A percentile compares a stretch with the other conserved stretches of the same genome.
phyloP scores from a whole-genome alignment of 2,797 vertebrate genomes.

The Gephyroberyx darwinii region DNA sequence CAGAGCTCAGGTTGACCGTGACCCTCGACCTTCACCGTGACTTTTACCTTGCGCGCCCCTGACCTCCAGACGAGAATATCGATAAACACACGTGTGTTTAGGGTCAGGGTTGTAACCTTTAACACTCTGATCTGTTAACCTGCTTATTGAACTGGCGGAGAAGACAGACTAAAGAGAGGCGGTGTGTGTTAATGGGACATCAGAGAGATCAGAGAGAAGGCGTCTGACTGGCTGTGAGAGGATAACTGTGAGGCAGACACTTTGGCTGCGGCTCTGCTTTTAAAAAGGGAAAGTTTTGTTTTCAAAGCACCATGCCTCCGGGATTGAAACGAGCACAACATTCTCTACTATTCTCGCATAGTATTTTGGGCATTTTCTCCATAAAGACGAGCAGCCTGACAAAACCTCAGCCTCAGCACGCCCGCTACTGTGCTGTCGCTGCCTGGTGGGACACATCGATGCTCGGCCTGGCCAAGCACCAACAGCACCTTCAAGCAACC shows the following conservation, averaged over 20 bases:
- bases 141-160: slow-evolving; percentile 7
- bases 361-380: slow-evolving; percentile 29
- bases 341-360: slow-evolving; percentile 49
- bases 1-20: slow-evolving; percentile 18
- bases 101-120: slow-evolving; percentile 28
- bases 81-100: slow-evolving; percentile 45
- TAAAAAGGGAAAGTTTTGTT: slow-evolving; percentile 5
- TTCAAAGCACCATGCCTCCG: slow-evolving; percentile 9
- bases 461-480: slow-evolving; percentile 15
- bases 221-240: not conserved
- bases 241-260: not conserved
- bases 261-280: slow-evolving; percentile 4
- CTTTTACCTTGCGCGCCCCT: slow-evolving; percentile 51
- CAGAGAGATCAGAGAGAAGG: slow-evolving; percentile 1
- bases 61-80: slow-evolving; percentile 34
- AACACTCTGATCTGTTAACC: slow-evolving; percentile 45
- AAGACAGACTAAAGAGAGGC: slow-evolving; percentile 11
- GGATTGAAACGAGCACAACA: slow-evolving; percentile 35
- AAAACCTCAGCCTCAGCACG: slow-evolving; percentile 40
- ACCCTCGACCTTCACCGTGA: slow-evolving; percentile 44
- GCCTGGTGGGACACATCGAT: slow-evolving; percentile 39
- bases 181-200: slow-evolving; percentile 8
- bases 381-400: slow-evolving; percentile 40
- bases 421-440: slow-evolving; percentile 45
- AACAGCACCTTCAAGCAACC: slow-evolving; percentile 39